Conservation (phyloP, 1,140 invertebrate genomes). For the Trichogramma pretiosum region DNA sequence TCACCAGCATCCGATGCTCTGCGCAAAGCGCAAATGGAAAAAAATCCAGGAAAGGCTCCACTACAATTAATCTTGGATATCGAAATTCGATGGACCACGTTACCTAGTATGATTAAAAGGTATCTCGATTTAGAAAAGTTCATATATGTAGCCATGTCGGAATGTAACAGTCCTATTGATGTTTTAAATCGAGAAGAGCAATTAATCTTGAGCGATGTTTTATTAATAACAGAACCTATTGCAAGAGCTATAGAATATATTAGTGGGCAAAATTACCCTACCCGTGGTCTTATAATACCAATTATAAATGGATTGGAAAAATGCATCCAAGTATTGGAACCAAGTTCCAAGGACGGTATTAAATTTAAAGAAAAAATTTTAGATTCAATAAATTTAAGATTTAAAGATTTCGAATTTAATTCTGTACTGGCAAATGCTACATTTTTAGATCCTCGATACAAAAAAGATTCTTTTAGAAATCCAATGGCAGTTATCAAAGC, state of each 20-base stretch:
- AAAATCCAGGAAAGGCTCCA: background rate
- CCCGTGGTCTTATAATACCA: background rate
- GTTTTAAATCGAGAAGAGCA: background rate
- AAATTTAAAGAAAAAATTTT: background rate
- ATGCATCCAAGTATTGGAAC: background rate
- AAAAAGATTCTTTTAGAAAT: background rate
- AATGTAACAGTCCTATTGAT: background rate
- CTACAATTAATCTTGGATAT: background rate
- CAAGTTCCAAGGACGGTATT: background rate
- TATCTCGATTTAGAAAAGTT: background rate
- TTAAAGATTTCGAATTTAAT: background rate
- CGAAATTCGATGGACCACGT: background rate
- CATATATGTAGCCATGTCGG: background rate
- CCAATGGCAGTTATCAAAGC: background rate
- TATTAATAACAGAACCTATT: background rate
- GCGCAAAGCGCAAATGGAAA: slow-evolving; percentile 26
- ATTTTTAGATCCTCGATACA: background rate
- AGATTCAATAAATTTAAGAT: background rate
- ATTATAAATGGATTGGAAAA: background rate
- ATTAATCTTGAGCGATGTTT: background rate
- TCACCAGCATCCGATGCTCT: slow-evolving; percentile 31
- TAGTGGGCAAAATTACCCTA: background rate
- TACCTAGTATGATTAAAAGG: background rate
- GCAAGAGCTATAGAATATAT: background rate
- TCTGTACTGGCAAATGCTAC: background rate